These are phyloP conservation scores for Bradypodion pumilum DNA, from an alignment of 2,797 vertebrate species.

Conservation along the genomic window DNA sequence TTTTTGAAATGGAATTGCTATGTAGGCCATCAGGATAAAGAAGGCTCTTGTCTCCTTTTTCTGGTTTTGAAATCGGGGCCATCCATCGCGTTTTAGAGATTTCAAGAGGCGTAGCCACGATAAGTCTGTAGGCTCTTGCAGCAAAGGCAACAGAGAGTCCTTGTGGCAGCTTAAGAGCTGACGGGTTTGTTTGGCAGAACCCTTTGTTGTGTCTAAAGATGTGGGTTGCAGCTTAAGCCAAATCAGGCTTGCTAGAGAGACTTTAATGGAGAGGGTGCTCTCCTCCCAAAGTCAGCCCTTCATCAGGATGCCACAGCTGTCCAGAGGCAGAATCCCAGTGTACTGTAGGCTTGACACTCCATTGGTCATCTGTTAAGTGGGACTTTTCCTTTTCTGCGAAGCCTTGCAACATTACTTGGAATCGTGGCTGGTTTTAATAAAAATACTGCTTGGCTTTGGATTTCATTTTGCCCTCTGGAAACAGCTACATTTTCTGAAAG, in stretches of 20 bases:
- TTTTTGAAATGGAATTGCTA: constrained; percentile 2
- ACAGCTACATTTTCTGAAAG: neutral
- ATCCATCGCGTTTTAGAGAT: neutral
- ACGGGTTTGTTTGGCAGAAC: too few relatives aligned
- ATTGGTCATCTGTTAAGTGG: neutral
- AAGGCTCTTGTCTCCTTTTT: too few relatives aligned
- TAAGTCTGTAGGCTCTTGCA: too few relatives aligned
- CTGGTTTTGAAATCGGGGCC: neutral
- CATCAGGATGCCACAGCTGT: neutral
- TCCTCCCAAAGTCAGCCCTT: neutral
- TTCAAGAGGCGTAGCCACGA: too few relatives aligned
- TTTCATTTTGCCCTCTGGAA: neutral
- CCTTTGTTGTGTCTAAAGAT: too few relatives aligned
- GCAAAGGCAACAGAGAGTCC: too few relatives aligned
- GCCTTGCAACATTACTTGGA: neutral
- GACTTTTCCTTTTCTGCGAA: neutral
- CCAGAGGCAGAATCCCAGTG: neutral
- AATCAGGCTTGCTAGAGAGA: neutral
- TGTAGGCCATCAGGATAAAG: neutral
- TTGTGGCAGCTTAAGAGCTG: too few relatives aligned
- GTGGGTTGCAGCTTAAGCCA: too few relatives aligned
- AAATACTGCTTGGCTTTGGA: too few relatives aligned
- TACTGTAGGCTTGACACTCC: neutral
- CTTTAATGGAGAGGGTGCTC: neutral
- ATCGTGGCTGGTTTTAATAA: neutral